phyloP scores from a whole-genome alignment of 2,797 vertebrate species.

The Nannoperca obscura region DNA sequence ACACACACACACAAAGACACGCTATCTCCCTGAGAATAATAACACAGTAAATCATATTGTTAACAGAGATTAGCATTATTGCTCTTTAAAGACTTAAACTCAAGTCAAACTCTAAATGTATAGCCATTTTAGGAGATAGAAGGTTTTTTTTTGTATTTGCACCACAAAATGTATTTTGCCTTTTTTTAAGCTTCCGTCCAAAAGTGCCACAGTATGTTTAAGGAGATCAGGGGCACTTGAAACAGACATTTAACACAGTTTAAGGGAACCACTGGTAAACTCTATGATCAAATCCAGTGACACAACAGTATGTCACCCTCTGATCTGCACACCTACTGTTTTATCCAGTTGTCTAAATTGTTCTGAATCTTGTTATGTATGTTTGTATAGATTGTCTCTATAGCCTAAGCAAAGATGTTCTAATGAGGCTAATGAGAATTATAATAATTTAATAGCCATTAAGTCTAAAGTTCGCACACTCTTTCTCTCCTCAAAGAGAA shows the following conservation, averaged over 20 bases:
- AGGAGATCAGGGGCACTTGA: conserved; percentile 5
- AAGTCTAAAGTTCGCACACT: not conserved
- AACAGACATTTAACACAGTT: conserved; percentile 22
- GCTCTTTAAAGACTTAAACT: conserved; percentile 22
- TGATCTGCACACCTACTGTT: conserved; percentile 10
- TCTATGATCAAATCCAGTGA: not conserved
- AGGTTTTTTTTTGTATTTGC: conserved; percentile 8
- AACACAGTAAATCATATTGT: conserved; percentile 26
- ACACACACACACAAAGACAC: conserved; percentile 27
- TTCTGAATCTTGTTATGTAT: not conserved
- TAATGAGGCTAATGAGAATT: not conserved
- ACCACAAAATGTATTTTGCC: not conserved
- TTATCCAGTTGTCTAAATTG: conserved; percentile 4
- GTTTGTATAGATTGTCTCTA: not conserved
- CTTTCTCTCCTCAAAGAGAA: conserved; percentile 11
- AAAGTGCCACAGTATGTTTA: not conserved
- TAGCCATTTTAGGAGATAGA: not conserved
- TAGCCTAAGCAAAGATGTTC: conserved; percentile 2
- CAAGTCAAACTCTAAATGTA: not conserved
- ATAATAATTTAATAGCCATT: not conserved
- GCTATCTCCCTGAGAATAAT: conserved; percentile 44
- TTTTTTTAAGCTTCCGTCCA: not conserved
- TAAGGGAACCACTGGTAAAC: not conserved
- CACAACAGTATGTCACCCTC: not conserved
- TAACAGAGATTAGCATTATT: conserved; percentile 24